A percentile compares a stretch with the other conserved stretches of the same genome.
phyloP scores from a whole-genome alignment of 2,888 invertebrate genomes.

The Drosophila melanosoma region DNA sequence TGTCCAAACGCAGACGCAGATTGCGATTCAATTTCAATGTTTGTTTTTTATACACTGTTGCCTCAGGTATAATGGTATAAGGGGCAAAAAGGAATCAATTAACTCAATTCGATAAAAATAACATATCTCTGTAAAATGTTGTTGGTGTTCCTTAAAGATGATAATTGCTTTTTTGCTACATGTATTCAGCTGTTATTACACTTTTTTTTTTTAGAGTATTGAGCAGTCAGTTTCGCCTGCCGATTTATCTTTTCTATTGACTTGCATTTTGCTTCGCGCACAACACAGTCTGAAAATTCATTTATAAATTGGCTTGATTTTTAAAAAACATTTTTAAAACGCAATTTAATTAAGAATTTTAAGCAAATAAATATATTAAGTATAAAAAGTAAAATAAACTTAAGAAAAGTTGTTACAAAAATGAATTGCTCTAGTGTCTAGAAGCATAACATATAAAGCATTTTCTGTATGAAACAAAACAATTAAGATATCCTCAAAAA shows the following conservation, averaged over 20 bases:
- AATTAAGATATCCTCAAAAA: neutral
- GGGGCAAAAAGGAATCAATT: neutral
- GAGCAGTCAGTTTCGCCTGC: neutral
- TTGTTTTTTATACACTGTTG: conserved; percentile 22
- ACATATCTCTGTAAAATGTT: neutral
- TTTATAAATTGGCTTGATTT: conserved; percentile 32
- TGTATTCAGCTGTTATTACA: neutral
- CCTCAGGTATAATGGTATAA: neutral
- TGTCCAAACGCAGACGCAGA: conserved; percentile 44
- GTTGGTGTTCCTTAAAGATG: neutral
- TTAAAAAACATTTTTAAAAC: neutral
- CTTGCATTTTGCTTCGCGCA: conserved; percentile 13
- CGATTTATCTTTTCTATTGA: neutral
- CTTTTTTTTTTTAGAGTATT: neutral
- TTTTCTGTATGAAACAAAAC: neutral
- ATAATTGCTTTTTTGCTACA: neutral
- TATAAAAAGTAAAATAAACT: neutral
- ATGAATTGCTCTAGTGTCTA: neutral
- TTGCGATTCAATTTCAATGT: conserved; percentile 57
- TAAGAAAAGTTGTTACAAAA: neutral
- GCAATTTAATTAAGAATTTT: neutral
- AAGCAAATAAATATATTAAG: neutral
- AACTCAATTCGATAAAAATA: neutral
- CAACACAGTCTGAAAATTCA: conserved; percentile 20
- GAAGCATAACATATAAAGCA: neutral